Evolutionary conservation across 1,140 invertebrate species (phyloP).

Genomic region (Drosophila varians): DNA sequence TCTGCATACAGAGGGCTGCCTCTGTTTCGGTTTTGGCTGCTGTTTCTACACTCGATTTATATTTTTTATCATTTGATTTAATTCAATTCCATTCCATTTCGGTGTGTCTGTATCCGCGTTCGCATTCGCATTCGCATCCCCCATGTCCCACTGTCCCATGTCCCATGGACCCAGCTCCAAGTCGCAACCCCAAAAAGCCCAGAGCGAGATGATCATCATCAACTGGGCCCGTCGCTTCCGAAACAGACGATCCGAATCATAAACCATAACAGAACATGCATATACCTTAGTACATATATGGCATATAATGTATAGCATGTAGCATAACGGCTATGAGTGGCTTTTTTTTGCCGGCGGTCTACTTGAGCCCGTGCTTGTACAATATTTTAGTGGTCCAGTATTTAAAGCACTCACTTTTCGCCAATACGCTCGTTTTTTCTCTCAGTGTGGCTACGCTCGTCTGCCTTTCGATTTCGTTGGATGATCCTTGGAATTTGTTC

Average conservation of each 20-base stretch:
- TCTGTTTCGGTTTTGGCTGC: conserved; percentile 35
- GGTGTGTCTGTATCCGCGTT: conserved; percentile 51
- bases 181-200: neutral
- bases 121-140: conserved; percentile 5
- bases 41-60: conserved; percentile 77
- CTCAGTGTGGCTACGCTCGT: neutral
- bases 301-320: conserved; percentile 1
- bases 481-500: neutral
- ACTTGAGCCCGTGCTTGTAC: neutral
- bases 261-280: conserved; percentile 45
- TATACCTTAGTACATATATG: conserved; percentile 9
- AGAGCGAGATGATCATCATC: conserved; percentile 27
- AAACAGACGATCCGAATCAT: conserved; percentile 60
- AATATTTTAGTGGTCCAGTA: too few relatives aligned
- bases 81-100: conserved; percentile 78
- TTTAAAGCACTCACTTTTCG: neutral
- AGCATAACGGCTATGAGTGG: conserved; percentile 8
- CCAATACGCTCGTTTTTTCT: neutral
- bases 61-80: conserved; percentile 82
- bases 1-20: conserved; percentile 67
- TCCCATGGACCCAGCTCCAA: too few relatives aligned
- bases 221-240: conserved; percentile 54
- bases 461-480: neutral
- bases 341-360: neutral
- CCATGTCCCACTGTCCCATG: too few relatives aligned